A percentile compares a stretch with the other conserved stretches of the same genome.
Conservation (phyloP, 2,888 invertebrate genomes). For the Drosophila gaucha region DNA sequence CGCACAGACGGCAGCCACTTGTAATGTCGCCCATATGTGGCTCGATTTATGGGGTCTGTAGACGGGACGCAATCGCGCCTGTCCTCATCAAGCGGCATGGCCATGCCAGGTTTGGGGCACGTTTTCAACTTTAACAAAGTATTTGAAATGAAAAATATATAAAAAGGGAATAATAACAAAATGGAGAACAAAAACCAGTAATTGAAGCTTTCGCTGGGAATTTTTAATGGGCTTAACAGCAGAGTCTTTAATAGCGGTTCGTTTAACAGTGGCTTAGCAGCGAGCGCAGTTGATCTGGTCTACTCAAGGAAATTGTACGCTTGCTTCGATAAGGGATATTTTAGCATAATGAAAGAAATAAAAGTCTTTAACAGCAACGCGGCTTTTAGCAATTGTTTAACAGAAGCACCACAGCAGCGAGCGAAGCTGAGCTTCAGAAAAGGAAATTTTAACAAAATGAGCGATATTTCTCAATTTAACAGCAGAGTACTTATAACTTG, state of each 20-base stretch:
- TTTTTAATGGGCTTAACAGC: neutral
- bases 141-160: conserved; percentile 12
- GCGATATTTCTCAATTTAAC: no score
- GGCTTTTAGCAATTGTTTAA: no score
- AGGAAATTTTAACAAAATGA: neutral
- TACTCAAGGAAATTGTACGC: neutral
- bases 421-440: no score
- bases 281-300: no score
- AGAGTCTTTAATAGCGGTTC: neutral
- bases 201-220: neutral
- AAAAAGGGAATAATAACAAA: neutral
- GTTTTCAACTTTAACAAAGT: conserved; percentile 21
- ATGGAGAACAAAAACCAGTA: neutral
- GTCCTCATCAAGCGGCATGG: conserved; percentile 17
- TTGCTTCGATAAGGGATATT: neutral
- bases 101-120: conserved; percentile 19
- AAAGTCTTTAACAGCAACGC: no score
- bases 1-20: conserved; percentile 69
- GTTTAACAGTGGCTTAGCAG: neutral
- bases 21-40: conserved; percentile 81
- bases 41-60: conserved; percentile 73
- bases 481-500: neutral
- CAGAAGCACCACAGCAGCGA: no score
- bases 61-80: conserved; percentile 8
- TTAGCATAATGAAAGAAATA: neutral